Evolutionary conservation across 2,113 vertebrate species (phyloP), one percentile per base, ranked within the genome.

Genomic region (Crotophaga sulcirostris): DNA sequence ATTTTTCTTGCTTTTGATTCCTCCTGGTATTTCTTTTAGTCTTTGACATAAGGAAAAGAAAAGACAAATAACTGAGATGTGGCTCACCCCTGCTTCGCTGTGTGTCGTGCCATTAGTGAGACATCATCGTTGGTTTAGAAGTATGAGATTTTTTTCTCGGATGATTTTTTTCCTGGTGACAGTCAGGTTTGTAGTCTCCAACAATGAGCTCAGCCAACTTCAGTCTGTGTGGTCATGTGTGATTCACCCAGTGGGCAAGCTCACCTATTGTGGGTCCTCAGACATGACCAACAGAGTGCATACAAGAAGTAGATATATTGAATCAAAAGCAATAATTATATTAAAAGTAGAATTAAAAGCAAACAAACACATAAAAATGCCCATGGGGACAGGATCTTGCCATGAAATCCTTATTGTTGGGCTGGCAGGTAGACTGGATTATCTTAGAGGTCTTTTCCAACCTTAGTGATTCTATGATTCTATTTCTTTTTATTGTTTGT

Each of bases 251-350:
- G 0, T 13, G 11, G 2, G 23, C 16, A 16, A n/a, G 4, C 5
- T 25, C 68, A 29, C 18, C 20, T 56, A 34, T 0, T 16, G n/a
- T 12, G 29, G 12, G 25, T 62, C 23, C 34, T 68, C 63, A 60
- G 6, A 18, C 36, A 21, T 7, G 52, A 11, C 63, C 21, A 52
- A 9, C 11, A 36, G 7, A 5, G 3, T n/a, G 17, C 2, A 2
- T 6, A 16, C 0, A 3, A 69, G 49, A 60, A 26, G 24, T 2
- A 15, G 3, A 7, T 31, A 23, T 7, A 26, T 3, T 62, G 28
- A 84, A 54, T 21, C 63, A 11, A 60, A 64, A 88, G 9, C 21
- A 72, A 60, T 18, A 74, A 58, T 25, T 59, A 13, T 36, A 40
- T 33, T 33, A 54, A 28, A 60, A 51, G 7, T 19, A 47, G 47